Conservation (phyloP, 2,888 invertebrate genomes). For the Cordilura impudica region DNA sequence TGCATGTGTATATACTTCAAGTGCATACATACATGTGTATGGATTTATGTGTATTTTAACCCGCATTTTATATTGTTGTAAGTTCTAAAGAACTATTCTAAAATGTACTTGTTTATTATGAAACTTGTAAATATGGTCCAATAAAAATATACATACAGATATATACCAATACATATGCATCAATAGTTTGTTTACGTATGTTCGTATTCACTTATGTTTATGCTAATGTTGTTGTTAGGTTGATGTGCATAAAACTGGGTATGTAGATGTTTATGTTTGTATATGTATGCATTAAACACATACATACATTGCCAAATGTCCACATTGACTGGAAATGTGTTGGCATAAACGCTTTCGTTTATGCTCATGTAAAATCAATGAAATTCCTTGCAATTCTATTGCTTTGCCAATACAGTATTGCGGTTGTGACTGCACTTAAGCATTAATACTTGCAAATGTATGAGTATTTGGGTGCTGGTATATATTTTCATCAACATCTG, state of each 20-base stretch:
- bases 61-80: neutral
- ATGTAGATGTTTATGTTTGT: neutral
- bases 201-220: slow-evolving; percentile 51
- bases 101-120: neutral
- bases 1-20: neutral
- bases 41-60: neutral
- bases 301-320: neutral
- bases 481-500: slow-evolving; percentile 14
- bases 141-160: neutral
- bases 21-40: neutral
- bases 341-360: slow-evolving; percentile 55
- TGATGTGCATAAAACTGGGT: no score
- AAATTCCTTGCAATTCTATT: slow-evolving; percentile 21
- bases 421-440: neutral
- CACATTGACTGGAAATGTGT: slow-evolving; percentile 27
- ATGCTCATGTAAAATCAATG: slow-evolving; percentile 54
- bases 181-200: neutral
- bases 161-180: no score
- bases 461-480: slow-evolving; percentile 35
- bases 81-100: neutral
- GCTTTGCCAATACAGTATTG: slow-evolving; percentile 24
- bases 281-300: neutral
- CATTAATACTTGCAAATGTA: neutral
- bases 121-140: slow-evolving; percentile 18
- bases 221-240: slow-evolving; percentile 28